Evolutionary conservation across 2,888 invertebrate species (phyloP).

Genomic region (Argynnis bischoffii): DNA sequence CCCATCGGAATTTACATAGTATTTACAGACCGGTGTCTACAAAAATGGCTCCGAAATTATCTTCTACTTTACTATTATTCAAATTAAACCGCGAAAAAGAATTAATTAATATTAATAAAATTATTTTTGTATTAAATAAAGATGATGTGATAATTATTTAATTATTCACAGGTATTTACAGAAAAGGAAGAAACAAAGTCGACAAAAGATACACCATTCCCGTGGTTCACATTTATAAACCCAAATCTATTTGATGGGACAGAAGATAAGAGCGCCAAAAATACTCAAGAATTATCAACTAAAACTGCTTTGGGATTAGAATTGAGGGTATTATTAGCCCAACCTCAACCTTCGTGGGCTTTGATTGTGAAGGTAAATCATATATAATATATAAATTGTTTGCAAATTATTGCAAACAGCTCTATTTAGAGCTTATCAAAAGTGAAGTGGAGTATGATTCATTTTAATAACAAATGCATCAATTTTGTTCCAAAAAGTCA

Average conservation of each 20-base stretch:
- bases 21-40: too few relatives aligned
- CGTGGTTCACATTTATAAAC: slow-evolving; percentile 87
- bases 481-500: too few relatives aligned
- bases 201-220: slow-evolving; percentile 76
- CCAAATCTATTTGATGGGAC: slow-evolving; percentile 83
- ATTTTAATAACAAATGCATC: too few relatives aligned
- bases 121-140: slow-evolving; percentile 6
- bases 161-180: slow-evolving; percentile 62
- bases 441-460: too few relatives aligned
- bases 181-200: slow-evolving; percentile 50
- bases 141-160: background rate
- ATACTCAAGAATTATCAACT: slow-evolving; percentile 77
- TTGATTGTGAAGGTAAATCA: slow-evolving; percentile 86
- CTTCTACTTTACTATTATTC: too few relatives aligned
- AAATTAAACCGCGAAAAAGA: too few relatives aligned
- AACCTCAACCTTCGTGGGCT: slow-evolving; percentile 91
- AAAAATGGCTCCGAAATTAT: too few relatives aligned
- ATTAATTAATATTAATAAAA: background rate
- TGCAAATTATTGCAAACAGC: too few relatives aligned
- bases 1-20: too few relatives aligned
- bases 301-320: slow-evolving; percentile 86
- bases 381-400: too few relatives aligned
- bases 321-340: slow-evolving; percentile 86
- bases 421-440: too few relatives aligned
- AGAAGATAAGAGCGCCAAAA: slow-evolving; percentile 59